A percentile compares a stretch with the other conserved stretches of the same genome.
phyloP scores from a whole-genome alignment of 2,888 invertebrate species.

The Polyploca ridens region DNA sequence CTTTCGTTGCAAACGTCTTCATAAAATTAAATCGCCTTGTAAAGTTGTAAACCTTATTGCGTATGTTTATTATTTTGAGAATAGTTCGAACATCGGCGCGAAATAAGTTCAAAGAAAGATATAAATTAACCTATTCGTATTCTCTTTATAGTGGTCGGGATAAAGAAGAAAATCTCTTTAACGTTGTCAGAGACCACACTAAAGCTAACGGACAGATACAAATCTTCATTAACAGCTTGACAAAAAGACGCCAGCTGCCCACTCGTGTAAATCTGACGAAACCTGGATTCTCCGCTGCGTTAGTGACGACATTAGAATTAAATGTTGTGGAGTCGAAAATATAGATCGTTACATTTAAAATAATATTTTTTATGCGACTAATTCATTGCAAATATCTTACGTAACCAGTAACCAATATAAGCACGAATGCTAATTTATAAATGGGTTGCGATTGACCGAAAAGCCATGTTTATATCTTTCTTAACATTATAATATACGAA shows the following conservation, averaged over 20 bases:
- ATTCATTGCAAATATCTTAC: background rate
- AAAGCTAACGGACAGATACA: slow-evolving; percentile 66
- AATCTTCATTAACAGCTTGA: slow-evolving; percentile 77
- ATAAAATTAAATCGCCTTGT: slow-evolving; percentile 55
- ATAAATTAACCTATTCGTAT: slow-evolving; percentile 60
- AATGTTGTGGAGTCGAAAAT: slow-evolving; percentile 23
- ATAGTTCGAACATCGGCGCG: slow-evolving; percentile 53
- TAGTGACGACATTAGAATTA: slow-evolving; percentile 34
- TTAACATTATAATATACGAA: slow-evolving; percentile 8
- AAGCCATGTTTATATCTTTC: too few relatives aligned
- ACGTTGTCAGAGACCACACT: slow-evolving; percentile 62
- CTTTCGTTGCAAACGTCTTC: slow-evolving; percentile 51
- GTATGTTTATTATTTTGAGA: slow-evolving; percentile 53
- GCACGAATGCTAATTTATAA: background rate
- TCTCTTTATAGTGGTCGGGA: slow-evolving; percentile 55
- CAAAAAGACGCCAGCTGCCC: slow-evolving; percentile 70
- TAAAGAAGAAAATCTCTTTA: slow-evolving; percentile 62
- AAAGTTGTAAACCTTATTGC: slow-evolving; percentile 38
- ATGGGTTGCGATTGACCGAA: background rate
- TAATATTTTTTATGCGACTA: background rate
- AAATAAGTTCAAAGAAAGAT: slow-evolving; percentile 66
- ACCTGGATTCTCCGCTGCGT: slow-evolving; percentile 47
- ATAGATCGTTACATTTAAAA: background rate
- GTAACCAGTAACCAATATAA: background rate
- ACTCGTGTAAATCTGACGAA: slow-evolving; percentile 61